These are phyloP conservation scores for Sitta carolinensis DNA, from an alignment of 2,797 vertebrate genomes.

Conservation along the genomic window DNA sequence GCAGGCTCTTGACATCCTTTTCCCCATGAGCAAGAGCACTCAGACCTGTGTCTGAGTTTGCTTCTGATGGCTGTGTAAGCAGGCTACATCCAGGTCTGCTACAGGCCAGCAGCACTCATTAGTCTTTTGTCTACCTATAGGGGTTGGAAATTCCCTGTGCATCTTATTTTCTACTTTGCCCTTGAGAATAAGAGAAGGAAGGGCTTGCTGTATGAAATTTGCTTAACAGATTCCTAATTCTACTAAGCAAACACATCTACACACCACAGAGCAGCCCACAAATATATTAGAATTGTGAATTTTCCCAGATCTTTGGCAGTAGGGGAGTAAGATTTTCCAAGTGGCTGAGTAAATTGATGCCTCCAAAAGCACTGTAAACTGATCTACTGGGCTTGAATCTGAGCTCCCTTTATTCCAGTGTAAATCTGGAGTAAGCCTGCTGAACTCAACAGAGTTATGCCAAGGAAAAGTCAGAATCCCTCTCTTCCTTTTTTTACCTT, in stretches of 20 bases:
- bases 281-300: conserved; percentile 23
- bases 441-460: not conserved
- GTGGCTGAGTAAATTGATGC: conserved; percentile 29
- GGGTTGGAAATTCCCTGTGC: not conserved
- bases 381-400: conserved; percentile 3
- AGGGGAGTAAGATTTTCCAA: conserved; percentile 43
- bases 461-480: not conserved
- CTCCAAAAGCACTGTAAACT: conserved; percentile 26
- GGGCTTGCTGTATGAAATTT: not conserved
- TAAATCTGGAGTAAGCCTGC: conserved; percentile 10
- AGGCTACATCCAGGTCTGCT: not conserved
- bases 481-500: not conserved
- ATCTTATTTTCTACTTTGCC: not conserved
- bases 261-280: conserved; percentile 41
- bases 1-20: not conserved
- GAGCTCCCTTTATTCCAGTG: not conserved
- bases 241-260: conserved; percentile 45
- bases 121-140: not conserved
- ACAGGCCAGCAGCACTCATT: not conserved
- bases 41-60: not conserved
- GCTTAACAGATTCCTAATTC: conserved; percentile 27
- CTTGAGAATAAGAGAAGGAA: not conserved
- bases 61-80: not conserved
- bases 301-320: not conserved
- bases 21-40: not conserved